These are phyloP conservation scores for Buteo buteo DNA, from an alignment of 2,113 vertebrate species.

Conservation along the genomic window DNA sequence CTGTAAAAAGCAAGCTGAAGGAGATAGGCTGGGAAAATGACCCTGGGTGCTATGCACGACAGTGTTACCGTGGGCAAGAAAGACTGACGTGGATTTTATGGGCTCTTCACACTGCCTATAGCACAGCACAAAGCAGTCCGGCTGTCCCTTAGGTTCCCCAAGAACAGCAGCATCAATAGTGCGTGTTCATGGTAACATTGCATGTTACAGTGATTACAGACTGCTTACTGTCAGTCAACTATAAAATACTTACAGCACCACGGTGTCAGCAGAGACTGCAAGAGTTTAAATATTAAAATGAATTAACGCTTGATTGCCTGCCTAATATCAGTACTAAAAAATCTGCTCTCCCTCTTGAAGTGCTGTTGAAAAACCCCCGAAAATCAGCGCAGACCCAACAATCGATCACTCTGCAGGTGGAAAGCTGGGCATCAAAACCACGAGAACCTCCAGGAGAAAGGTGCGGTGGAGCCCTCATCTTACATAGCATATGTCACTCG, in stretches of 20 bases:
- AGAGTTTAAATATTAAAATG: conserved; percentile 11
- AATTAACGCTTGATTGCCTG: neutral
- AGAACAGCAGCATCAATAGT: neutral
- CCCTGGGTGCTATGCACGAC: neutral
- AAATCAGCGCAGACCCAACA: neutral
- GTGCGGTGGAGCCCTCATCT: neutral
- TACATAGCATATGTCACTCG: rapidly evolving
- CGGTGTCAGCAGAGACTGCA: neutral
- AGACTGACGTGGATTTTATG: neutral
- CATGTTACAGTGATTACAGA: neutral
- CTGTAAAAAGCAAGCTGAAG: neutral
- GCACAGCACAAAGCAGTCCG: neutral
- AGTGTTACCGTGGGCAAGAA: neutral
- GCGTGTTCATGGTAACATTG: neutral
- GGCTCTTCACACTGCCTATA: neutral
- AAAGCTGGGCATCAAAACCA: neutral
- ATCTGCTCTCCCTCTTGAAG: neutral
- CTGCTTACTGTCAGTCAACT: neutral
- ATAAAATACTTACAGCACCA: conserved; percentile 16
- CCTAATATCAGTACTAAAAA: neutral
- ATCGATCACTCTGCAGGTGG: neutral
- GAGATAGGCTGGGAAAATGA: neutral
- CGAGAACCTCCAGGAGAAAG: neutral
- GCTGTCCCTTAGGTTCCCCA: neutral
- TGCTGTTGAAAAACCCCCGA: neutral